Conservation (phyloP, 2,888 invertebrate genomes). For the Andrena bicolor region DNA sequence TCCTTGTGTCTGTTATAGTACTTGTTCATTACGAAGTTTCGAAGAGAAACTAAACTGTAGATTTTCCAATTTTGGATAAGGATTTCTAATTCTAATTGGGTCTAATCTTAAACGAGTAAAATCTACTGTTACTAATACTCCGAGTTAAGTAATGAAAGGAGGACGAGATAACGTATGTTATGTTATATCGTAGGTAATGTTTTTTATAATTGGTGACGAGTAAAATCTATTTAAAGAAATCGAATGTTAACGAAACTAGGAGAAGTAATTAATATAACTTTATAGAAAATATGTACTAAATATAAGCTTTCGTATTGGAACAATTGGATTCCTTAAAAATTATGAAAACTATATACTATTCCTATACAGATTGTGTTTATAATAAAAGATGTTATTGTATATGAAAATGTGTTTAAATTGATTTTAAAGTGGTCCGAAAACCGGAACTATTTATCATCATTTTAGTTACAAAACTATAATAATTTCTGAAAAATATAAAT, state of each 20-base stretch:
- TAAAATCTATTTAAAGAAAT: background rate
- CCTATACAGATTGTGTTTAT: background rate
- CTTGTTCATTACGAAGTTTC: background rate
- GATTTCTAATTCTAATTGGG: background rate
- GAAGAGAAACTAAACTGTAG: background rate
- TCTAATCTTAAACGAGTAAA: background rate
- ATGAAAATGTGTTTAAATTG: too few relatives aligned
- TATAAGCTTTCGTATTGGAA: background rate
- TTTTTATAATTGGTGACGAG: background rate
- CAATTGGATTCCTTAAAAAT: background rate
- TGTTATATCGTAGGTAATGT: background rate
- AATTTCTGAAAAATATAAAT: too few relatives aligned
- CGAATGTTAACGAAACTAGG: constrained; percentile 6
- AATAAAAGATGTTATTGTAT: too few relatives aligned
- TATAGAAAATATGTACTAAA: background rate
- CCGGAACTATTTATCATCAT: too few relatives aligned
- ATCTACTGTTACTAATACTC: background rate
- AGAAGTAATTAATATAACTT: background rate
- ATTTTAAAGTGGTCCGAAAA: too few relatives aligned
- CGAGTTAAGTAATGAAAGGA: background rate
- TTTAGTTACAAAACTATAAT: too few relatives aligned
- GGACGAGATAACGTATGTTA: background rate
- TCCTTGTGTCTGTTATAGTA: background rate
- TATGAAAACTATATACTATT: background rate
- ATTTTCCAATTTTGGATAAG: background rate